Conservation (phyloP, 2,888 invertebrate genomes). For the Galerucella calmariensis region DNA sequence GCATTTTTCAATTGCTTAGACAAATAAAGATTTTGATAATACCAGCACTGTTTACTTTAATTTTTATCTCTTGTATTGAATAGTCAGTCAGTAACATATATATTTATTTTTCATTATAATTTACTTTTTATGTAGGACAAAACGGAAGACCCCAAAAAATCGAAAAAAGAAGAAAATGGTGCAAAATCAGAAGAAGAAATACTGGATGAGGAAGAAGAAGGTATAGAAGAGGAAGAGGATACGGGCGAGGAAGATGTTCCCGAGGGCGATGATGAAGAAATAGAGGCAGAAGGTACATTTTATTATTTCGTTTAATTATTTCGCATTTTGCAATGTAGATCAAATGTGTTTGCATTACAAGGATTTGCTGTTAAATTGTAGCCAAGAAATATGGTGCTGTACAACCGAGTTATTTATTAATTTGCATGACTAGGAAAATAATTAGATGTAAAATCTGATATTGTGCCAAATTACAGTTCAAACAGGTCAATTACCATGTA, state of each 20-base stretch:
- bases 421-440: neutral
- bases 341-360: too few species aligned
- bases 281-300: conserved; percentile 65
- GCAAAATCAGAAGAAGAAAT: conserved; percentile 73
- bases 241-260: conserved; percentile 65
- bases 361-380: too few species aligned
- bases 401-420: too few species aligned
- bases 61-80: neutral
- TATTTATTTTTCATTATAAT: neutral
- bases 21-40: neutral
- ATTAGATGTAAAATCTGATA: neutral
- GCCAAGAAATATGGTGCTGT: too few species aligned
- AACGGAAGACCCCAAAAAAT: conserved; percentile 80
- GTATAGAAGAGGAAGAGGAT: conserved; percentile 62
- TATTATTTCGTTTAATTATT: neutral
- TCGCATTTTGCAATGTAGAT: too few species aligned
- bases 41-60: neutral
- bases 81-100: neutral
- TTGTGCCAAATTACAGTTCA: conserved; percentile 1
- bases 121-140: conserved; percentile 70
- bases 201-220: conserved; percentile 72
- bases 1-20: neutral
- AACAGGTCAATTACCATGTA: neutral
- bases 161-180: conserved; percentile 83
- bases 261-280: conserved; percentile 65